Conservation (phyloP, 2,888 invertebrate genomes). For the Leptopterna dolabrata region DNA sequence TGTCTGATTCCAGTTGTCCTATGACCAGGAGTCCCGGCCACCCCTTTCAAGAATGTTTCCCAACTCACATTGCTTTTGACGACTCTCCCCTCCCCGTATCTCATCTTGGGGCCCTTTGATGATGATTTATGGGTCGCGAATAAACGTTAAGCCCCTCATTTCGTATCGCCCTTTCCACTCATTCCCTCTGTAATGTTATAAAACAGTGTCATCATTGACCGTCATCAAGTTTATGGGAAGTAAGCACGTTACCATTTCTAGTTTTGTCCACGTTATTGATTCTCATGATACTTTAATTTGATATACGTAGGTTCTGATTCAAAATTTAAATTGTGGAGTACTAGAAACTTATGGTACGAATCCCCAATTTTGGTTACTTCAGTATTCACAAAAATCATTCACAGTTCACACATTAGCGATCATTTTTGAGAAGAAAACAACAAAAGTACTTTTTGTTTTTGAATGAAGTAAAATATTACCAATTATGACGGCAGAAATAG, state of each 20-base stretch:
- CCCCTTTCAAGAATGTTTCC: neutral
- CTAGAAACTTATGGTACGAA: no score
- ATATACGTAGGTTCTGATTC: no score
- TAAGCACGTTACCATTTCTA: neutral
- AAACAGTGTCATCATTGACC: neutral
- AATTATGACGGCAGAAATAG: no score
- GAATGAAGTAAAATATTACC: no score
- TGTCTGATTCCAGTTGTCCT: constrained; percentile 27
- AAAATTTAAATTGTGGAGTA: no score
- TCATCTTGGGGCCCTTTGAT: constrained; percentile 1
- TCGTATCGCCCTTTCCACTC: neutral
- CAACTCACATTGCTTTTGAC: neutral
- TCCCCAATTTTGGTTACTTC: no score
- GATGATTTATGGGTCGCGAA: constrained; percentile 18
- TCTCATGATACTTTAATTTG: no score
- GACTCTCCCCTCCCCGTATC: neutral
- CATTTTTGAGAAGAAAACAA: no score
- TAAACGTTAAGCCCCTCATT: neutral
- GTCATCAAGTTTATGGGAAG: neutral
- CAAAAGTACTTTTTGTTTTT: no score
- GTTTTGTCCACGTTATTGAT: neutral
- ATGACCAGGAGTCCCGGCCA: neutral
- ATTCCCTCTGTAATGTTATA: neutral
- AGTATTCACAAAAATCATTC: no score
- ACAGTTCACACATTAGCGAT: no score